Percentiles rank a stretch among this genome's conserved stretches.
These are phyloP conservation scores for Caenorhabditis tropicalis DNA, from an alignment of 1,140 invertebrate genomes.

Conservation along the genomic window DNA sequence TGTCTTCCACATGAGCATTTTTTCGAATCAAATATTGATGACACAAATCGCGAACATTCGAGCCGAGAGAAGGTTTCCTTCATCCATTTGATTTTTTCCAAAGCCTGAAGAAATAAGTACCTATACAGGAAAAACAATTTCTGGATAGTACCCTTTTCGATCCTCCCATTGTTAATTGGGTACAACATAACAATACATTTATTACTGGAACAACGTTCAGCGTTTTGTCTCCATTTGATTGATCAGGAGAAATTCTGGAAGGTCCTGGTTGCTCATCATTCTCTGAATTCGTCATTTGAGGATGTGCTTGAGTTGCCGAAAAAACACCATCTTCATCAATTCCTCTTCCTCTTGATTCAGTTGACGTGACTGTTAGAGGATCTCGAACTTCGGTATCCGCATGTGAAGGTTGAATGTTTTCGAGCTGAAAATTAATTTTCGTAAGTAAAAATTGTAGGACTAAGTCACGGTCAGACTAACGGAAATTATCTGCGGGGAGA, in stretches of 20 bases:
- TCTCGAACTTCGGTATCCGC: neutral
- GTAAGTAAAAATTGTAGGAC: no score
- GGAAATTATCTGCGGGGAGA: neutral
- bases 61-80: conserved; percentile 35
- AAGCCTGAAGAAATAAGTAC: conserved; percentile 23
- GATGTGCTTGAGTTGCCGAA: neutral
- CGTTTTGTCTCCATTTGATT: neutral
- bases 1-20: conserved; percentile 59
- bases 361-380: neutral
- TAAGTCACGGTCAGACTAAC: neutral
- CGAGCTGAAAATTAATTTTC: neutral
- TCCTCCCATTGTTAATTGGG: conserved; percentile 24
- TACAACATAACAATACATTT: neutral
- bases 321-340: neutral
- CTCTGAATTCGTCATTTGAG: neutral
- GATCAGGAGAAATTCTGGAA: neutral
- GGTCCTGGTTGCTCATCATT: neutral
- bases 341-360: neutral
- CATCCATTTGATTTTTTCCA: conserved; percentile 47
- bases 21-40: conserved; percentile 48
- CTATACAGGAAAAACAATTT: neutral
- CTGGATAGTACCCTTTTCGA: conserved; percentile 34
- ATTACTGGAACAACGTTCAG: neutral
- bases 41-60: conserved; percentile 51
- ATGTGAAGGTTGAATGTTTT: neutral